A percentile compares a stretch with the other conserved stretches of the same genome.
phyloP scores from a whole-genome alignment of 2,113 vertebrate genomes.

The Arvicanthis niloticus region DNA sequence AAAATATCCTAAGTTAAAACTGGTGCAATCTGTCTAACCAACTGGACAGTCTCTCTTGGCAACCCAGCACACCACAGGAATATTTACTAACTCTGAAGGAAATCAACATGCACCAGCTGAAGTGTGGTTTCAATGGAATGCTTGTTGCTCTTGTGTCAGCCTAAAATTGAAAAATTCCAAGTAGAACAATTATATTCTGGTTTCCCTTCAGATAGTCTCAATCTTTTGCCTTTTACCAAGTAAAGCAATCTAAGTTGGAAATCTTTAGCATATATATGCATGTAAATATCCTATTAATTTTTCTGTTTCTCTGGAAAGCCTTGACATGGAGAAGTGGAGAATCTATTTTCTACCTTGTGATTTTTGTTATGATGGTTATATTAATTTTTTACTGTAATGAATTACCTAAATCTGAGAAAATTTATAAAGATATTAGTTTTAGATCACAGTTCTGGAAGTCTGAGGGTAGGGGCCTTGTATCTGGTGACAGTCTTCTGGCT shows the following conservation, averaged over 20 bases:
- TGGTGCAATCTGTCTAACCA: neutral
- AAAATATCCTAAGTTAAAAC: neutral
- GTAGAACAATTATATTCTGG: neutral
- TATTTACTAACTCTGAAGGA: neutral
- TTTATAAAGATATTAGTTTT: neutral
- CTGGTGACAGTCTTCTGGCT: neutral
- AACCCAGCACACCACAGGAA: no score
- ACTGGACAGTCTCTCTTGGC: neutral
- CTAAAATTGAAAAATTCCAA: neutral
- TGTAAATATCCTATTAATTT: neutral
- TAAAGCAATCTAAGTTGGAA: no score
- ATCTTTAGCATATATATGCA: neutral
- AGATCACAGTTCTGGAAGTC: neutral
- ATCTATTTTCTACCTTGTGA: neutral
- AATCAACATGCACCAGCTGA: neutral
- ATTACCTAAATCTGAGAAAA: neutral
- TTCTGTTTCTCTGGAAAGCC: neutral
- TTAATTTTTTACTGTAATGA: neutral
- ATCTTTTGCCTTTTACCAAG: no score
- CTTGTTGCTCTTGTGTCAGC: neutral
- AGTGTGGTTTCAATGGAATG: neutral
- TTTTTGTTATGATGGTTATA: slow-evolving; percentile 1
- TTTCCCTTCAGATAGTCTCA: no score
- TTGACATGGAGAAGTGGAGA: neutral
- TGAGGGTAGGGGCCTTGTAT: neutral